Evolutionary conservation across 2,797 vertebrate species (phyloP).

Genomic region (Podarcis siculus): DNA sequence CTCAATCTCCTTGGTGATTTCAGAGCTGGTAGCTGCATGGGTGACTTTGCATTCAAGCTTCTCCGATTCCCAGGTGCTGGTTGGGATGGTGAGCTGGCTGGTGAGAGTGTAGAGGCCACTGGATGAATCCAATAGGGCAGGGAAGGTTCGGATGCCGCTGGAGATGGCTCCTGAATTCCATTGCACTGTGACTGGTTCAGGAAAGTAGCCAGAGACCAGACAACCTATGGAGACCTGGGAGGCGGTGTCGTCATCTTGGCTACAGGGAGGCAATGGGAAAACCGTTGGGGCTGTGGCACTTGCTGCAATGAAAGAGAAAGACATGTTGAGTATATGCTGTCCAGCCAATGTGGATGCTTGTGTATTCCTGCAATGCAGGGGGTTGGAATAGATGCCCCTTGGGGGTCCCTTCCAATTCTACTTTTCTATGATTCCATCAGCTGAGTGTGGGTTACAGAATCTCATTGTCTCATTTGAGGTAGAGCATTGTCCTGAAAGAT

Average conservation of each 20-base stretch:
- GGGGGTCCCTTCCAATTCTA: too few species aligned
- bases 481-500: not conserved
- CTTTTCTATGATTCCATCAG: not conserved
- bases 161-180: not conserved
- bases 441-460: not conserved
- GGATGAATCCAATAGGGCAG: rapidly evolving
- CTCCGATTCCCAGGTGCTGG: not conserved
- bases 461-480: not conserved
- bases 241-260: rapidly evolving
- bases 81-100: not conserved
- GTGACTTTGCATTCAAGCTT: constrained; percentile 14
- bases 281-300: not conserved
- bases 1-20: rapidly evolving
- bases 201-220: constrained; percentile 50
- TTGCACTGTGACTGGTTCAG: not conserved
- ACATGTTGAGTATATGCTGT: too few species aligned
- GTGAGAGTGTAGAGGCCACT: not conserved
- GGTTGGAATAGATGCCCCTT: too few species aligned
- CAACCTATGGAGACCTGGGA: not conserved
- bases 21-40: rapidly evolving
- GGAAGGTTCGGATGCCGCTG: not conserved
- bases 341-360: not conserved
- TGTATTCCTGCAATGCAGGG: too few species aligned
- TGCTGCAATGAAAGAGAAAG: too few species aligned
- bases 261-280: constrained; percentile 38